phyloP scores from a whole-genome alignment of 2,797 vertebrate species.

The Pteronotus mesoamericanus region DNA sequence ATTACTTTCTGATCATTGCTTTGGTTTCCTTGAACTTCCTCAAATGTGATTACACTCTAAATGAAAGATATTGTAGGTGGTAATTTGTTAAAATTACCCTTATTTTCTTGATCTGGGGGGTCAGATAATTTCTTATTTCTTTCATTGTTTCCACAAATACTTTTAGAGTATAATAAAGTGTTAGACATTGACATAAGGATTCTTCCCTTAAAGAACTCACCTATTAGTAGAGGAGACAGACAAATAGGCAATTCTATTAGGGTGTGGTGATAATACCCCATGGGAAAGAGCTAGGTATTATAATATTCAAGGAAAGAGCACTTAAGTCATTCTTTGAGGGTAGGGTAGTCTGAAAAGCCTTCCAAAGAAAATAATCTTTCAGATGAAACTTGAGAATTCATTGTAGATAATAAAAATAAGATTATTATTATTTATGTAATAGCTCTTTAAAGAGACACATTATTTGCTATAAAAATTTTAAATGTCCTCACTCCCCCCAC shows the following conservation, averaged over 20 bases:
- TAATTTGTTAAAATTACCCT: neutral
- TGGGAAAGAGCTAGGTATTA: neutral
- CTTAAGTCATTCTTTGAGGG: neutral
- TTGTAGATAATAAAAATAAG: neutral
- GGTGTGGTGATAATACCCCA: neutral
- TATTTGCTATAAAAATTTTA: slow-evolving; percentile 1
- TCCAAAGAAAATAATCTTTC: neutral
- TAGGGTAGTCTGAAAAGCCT: neutral
- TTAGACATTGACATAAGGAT: neutral
- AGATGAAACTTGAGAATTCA: neutral
- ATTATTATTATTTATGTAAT: neutral
- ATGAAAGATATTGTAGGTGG: neutral
- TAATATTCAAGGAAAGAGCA: neutral
- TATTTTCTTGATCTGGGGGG: neutral
- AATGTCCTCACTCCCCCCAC: neutral
- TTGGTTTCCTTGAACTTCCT: neutral
- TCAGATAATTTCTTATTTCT: neutral
- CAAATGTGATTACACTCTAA: neutral
- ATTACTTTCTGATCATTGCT: neutral
- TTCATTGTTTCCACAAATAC: neutral
- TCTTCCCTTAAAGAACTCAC: neutral
- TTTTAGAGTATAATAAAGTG: neutral
- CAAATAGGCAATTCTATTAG: neutral
- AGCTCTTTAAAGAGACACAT: neutral
- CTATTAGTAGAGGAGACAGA: neutral